These are phyloP conservation scores for Trididemnum nubilum DNA, from an alignment of 23 tunicate species.

Conservation along the genomic window DNA sequence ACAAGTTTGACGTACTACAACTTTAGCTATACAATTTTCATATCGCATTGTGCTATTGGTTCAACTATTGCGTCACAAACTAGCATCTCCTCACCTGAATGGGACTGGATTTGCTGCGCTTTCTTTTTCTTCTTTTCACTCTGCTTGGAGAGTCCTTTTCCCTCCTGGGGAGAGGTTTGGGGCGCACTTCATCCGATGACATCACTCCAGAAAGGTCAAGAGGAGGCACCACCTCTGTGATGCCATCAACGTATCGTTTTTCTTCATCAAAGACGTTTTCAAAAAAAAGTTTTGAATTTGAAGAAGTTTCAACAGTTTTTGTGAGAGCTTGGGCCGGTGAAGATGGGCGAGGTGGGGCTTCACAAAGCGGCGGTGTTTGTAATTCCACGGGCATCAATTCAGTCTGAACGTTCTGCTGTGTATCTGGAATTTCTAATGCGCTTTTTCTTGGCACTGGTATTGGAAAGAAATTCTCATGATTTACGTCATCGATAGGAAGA, in stretches of 20 bases:
- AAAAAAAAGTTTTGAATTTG: background rate
- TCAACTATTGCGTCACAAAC: too few species aligned
- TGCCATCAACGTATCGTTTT: background rate
- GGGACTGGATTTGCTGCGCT: slow-evolving; percentile 5
- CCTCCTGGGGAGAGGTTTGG: background rate
- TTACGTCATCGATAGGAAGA: too few species aligned
- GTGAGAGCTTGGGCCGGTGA: slow-evolving; percentile 42
- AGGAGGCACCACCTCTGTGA: slow-evolving; percentile 40
- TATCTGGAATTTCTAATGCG: too few species aligned
- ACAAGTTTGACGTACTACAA: too few species aligned
- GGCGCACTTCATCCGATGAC: slow-evolving; percentile 29
- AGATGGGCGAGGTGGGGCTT: slow-evolving; percentile 48
- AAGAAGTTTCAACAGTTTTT: too few species aligned
- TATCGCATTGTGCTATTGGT: too few species aligned
- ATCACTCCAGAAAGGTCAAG: slow-evolving; percentile 59
- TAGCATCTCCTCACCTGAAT: background rate
- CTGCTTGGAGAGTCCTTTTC: background rate
- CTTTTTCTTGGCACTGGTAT: too few species aligned
- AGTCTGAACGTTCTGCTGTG: too few species aligned
- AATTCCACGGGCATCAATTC: too few species aligned
- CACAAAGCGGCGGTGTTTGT: too few species aligned
- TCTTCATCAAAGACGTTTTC: background rate
- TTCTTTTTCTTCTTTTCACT: background rate
- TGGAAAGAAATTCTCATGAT: too few species aligned
- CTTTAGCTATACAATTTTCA: too few species aligned